phyloP scores from a whole-genome alignment of 2,113 vertebrate genomes.

The Onychostruthus taczanowskii region DNA sequence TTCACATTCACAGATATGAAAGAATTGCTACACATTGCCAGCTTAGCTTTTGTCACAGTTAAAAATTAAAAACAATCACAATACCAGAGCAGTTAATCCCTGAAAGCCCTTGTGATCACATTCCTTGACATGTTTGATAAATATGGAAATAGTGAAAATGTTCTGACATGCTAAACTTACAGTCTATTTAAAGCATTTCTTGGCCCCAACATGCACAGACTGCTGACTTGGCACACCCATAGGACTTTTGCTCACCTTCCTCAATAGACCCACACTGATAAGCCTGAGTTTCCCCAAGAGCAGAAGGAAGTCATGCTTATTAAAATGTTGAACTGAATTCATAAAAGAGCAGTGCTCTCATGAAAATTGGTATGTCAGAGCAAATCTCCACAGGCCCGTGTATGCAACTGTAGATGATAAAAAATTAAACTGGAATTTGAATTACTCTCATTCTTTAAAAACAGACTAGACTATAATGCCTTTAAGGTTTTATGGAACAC shows the following conservation, averaged over 20 bases:
- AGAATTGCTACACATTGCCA: slow-evolving; percentile 18
- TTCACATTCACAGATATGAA: slow-evolving; percentile 16
- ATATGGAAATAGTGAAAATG: slow-evolving; percentile 64
- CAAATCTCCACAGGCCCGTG: not conserved
- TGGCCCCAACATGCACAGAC: slow-evolving; percentile 22
- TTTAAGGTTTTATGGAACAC: not conserved
- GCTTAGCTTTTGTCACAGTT: slow-evolving; percentile 48
- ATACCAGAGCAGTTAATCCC: slow-evolving; percentile 54
- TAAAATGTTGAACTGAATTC: slow-evolving; percentile 63
- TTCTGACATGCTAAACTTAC: slow-evolving; percentile 67
- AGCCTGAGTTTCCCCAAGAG: slow-evolving; percentile 35
- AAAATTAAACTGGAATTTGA: not conserved
- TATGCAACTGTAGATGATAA: not conserved
- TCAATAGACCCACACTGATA: slow-evolving; percentile 54
- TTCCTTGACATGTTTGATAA: slow-evolving; percentile 65
- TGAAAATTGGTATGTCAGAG: slow-evolving; percentile 42
- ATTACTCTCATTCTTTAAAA: not conserved
- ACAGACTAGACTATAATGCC: not conserved
- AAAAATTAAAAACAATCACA: not conserved
- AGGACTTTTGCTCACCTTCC: slow-evolving; percentile 53
- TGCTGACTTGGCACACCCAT: slow-evolving; percentile 62
- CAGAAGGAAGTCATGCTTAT: slow-evolving; percentile 60
- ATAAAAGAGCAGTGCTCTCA: slow-evolving; percentile 29
- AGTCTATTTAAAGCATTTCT: slow-evolving; percentile 25
- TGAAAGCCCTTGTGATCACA: slow-evolving; percentile 60